A percentile compares a stretch with the other conserved stretches of the same genome.
phyloP scores from a whole-genome alignment of 2,888 invertebrate genomes.

The Aproaerema taeniolella region DNA sequence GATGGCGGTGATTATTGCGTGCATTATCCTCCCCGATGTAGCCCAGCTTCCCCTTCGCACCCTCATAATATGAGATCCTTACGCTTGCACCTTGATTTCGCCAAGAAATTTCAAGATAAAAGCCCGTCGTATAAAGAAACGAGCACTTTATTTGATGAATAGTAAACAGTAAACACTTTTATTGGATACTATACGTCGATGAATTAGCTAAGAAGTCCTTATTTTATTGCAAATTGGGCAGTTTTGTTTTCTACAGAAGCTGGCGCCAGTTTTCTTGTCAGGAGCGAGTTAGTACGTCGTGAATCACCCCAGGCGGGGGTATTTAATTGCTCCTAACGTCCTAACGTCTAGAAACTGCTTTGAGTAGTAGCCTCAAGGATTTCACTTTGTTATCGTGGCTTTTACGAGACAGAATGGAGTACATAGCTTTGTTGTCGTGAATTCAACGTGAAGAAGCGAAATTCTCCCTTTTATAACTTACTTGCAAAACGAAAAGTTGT shows the following conservation, averaged over 20 bases:
- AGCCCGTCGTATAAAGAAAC: background rate
- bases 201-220: background rate
- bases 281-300: constrained; percentile 10
- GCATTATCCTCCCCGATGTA: constrained; percentile 50
- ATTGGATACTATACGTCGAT: background rate
- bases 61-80: constrained; percentile 24
- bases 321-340: constrained; percentile 13
- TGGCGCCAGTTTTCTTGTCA: constrained; percentile 10
- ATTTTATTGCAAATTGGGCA: constrained; percentile 1
- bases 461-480: background rate
- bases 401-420: too few relatives aligned
- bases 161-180: constrained; percentile 4
- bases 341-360: constrained; percentile 2
- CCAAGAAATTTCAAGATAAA: constrained; percentile 15
- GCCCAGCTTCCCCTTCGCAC: constrained; percentile 31
- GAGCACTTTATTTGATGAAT: constrained; percentile 8
- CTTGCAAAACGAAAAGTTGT: too few relatives aligned
- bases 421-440: background rate
- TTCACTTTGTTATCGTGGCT: background rate
- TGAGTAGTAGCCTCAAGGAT: constrained; percentile 1
- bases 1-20: constrained; percentile 64
- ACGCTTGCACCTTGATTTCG: constrained; percentile 39
- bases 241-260: constrained; percentile 6
- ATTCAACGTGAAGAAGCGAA: background rate
- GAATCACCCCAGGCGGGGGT: constrained; percentile 5